Base-by-base conservation (phyloP, 2,888 invertebrate genomes). In the Meiosimyza decipiens region DNA sequence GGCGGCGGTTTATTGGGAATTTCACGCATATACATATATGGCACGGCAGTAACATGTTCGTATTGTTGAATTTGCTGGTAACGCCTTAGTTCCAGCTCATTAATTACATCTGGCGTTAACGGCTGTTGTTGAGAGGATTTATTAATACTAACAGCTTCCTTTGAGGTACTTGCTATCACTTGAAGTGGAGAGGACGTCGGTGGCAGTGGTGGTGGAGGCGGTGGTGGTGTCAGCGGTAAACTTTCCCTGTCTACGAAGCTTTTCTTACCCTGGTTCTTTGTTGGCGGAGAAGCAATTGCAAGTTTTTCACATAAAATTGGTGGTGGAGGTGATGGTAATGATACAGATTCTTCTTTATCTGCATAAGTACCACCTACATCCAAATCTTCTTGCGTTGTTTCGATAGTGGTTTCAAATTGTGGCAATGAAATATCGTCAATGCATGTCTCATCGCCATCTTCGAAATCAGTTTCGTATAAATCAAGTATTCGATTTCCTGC, bases 1-100 rank as follows among this genome's bases (percentile, higher is more conserved):
- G 93, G 93, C 2, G 93, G 93, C 12, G 93, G 92, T 81, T 93
- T 93, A 82, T 93, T 92, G 6, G 93, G 92, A 75, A 93, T 92
- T 85, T 92, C 92, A 63, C 92, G 82, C 88, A 92, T 78, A 87
- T 87, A 82, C 88, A 90, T 59, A 59, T 81, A 82, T n/a, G 84
- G 83, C 54, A 81, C 80, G 33, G 81, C 88, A 11, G 79, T 73
- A 50, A 77, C 75, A 78, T 89, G 88, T 80, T 90, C 89, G 28
- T 91, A 86, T 81, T 89, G 89, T 90, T 91, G 79, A 75, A 77
- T 71, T n/a, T 91, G 91, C 80, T 91, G 90, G 74, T 89, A 89
- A 62, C 90, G 87, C 63, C 91, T 88, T 75, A 90, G 87, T 83
- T 91, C 91, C 18, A 91, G 91, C 84, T 91, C 91, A 77, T 85